Evolutionary conservation across 2,797 vertebrate genomes (phyloP).

Genomic region (Tamandua tetradactyla): DNA sequence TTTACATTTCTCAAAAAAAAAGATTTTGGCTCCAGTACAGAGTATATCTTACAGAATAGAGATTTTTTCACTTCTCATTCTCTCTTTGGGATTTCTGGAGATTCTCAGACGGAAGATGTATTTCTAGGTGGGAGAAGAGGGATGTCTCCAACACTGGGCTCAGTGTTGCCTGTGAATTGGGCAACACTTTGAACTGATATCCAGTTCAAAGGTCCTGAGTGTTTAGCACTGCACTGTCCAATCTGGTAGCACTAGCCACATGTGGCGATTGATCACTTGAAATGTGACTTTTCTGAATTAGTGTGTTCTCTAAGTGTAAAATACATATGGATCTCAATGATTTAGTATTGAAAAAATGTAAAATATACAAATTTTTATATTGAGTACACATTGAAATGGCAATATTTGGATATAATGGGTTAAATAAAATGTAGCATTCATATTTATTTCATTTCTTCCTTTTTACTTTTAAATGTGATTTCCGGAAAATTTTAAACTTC

Average conservation of each 20-base stretch:
- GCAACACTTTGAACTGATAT: too few species aligned
- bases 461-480: background rate
- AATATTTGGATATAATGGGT: background rate
- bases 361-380: background rate
- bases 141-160: background rate
- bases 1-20: constrained; percentile 27
- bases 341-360: background rate
- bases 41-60: background rate
- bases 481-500: background rate
- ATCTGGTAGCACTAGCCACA: background rate
- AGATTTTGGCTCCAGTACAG: constrained; percentile 17
- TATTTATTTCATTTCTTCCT: background rate
- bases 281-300: background rate
- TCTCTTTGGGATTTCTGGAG: background rate
- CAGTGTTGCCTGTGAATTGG: background rate
- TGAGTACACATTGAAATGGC: background rate
- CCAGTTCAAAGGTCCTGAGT: background rate
- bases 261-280: background rate
- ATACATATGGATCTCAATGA: background rate
- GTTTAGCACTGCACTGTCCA: too few species aligned
- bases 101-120: background rate
- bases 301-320: background rate
- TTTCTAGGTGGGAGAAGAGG: background rate
- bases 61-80: background rate
- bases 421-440: background rate